Evolutionary conservation across 2,113 vertebrate species (phyloP), one percentile per base, ranked within the genome.

Genomic region (Indicator indicator): DNA sequence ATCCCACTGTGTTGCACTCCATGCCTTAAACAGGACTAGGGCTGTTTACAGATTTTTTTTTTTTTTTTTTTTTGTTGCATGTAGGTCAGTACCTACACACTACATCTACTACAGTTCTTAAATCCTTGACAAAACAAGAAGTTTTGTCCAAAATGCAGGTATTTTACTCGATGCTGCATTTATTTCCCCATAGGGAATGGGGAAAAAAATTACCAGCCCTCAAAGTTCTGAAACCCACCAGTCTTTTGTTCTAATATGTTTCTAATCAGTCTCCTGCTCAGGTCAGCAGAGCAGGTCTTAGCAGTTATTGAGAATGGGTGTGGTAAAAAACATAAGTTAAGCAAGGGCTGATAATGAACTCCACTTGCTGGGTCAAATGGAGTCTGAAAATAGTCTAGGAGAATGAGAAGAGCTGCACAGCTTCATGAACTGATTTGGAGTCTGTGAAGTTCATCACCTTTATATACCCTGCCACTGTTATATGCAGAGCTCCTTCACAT

Each of bases 211-310:
- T 42, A 11, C 23, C 42, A 74, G 30, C 12, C 73, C 52, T 94
- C 65, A 89, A 75, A 85, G 30, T 44, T 90, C 59, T 58, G 74
- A 56, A 91, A 95, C 72, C 84, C 93, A 33, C 78, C 46, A 13
- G 2, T 73, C 36, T 56, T 93, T 93, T 95, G 88, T 95, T 96
- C 63, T 89, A 23, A 27, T 38, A 38, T 72, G 76, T 92, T 94
- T 82, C 63, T 95, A 88, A 95, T 93, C 86, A 90, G 67, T 55
- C 54, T 40, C 33, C 23, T 4, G 6, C 54, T 72, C 67, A 82
- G 94, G 92, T 94, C 96, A 96, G 81, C 83, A 90, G 33, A 95
- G 86, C 92, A 84, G 77, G 79, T 88, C 44, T 88, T 54, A 83
- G 76, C 76, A 93, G 88, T 91, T 91, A 70, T 9, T 52, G 52